Evolutionary conservation across 2,113 vertebrate genomes (phyloP).

Genomic region (Glaucomys volans): DNA sequence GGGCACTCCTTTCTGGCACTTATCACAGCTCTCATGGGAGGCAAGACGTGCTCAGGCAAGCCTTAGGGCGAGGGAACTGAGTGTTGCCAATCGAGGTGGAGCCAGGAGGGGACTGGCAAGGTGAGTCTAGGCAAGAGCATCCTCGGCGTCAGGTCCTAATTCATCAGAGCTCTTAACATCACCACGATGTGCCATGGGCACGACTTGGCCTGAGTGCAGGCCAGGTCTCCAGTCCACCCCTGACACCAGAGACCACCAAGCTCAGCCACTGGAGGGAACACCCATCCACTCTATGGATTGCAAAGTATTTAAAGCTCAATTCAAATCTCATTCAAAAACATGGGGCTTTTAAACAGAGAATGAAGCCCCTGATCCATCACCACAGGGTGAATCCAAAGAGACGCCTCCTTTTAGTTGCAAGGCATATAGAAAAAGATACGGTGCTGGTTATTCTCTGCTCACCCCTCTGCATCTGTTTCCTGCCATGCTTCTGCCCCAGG

Average conservation of each 20-base stretch:
- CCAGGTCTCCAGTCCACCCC: neutral
- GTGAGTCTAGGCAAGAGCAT: neutral
- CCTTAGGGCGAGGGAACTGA: fast-evolving
- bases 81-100: fast-evolving
- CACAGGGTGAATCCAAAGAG: neutral
- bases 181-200: fast-evolving
- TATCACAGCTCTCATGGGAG: neutral
- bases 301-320: neutral
- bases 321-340: neutral
- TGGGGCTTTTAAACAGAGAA: neutral
- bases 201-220: neutral
- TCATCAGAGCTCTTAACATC: neutral
- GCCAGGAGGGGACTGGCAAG: neutral
- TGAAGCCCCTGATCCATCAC: neutral
- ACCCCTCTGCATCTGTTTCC: neutral
- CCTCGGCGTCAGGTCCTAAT: neutral
- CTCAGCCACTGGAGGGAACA: neutral
- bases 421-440: neutral
- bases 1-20: neutral
- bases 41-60: neutral
- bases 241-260: neutral
- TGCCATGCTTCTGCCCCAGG: neutral
- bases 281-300: neutral
- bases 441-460: neutral
- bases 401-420: neutral